Percentiles rank a stretch among this genome's conserved stretches.
These are phyloP conservation scores for Lota lota DNA, from an alignment of 2,113 vertebrate genomes.

Conservation along the genomic window DNA sequence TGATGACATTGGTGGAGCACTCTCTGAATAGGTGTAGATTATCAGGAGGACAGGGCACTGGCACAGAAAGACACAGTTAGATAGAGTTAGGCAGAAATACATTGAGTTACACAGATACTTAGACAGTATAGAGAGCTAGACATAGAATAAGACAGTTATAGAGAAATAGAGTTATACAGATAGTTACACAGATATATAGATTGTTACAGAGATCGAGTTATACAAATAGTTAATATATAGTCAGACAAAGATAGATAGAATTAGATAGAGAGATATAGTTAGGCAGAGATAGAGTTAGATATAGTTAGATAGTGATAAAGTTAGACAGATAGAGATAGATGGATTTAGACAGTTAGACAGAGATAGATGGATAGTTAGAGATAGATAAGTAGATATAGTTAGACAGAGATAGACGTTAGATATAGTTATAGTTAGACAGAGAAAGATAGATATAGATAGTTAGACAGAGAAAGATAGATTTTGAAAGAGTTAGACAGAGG, in stretches of 20 bases:
- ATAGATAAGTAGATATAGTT: neutral
- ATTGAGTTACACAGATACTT: neutral
- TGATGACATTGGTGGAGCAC: slow-evolving; percentile 68
- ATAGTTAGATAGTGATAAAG: neutral
- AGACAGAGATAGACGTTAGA: too few relatives aligned
- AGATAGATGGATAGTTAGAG: neutral
- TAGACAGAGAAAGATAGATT: too few relatives aligned
- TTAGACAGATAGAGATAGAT: neutral
- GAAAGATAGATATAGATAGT: too few relatives aligned
- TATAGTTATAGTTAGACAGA: neutral
- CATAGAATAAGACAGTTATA: neutral
- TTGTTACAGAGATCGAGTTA: neutral
- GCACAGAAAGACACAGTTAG: slow-evolving; percentile 3
- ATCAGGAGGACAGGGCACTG: slow-evolving; percentile 69
- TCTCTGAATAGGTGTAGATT: slow-evolving; percentile 54
- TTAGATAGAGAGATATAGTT: neutral
- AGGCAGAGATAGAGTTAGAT: neutral
- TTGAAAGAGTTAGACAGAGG: too few relatives aligned
- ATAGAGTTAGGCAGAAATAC: neutral
- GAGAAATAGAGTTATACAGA: neutral
- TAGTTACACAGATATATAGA: neutral
- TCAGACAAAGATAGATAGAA: neutral
- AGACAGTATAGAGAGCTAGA: neutral
- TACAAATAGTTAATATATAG: neutral
- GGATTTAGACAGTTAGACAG: neutral